Evolutionary conservation across 53 echinoderm and acorn worm genomes (phyloP).

Genomic region (Mesocentrotus franciscanus): DNA sequence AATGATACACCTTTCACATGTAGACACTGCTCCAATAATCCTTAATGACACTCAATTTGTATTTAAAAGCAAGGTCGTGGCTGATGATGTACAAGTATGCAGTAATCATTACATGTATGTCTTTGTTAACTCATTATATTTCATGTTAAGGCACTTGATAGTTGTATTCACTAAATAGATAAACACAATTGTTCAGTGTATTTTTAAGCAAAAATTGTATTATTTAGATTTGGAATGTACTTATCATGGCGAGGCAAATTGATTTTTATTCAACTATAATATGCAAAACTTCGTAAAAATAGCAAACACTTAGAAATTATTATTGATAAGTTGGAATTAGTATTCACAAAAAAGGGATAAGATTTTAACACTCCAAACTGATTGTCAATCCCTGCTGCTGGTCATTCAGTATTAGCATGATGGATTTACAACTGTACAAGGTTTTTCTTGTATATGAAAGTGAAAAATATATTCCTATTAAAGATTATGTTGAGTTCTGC

Average conservation of each 20-base stretch:
- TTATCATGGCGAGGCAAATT: background rate
- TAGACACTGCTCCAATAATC: too few relatives aligned
- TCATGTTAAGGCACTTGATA: background rate
- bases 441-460: background rate
- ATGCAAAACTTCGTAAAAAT: background rate
- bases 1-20: background rate
- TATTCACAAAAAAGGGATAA: background rate
- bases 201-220: background rate
- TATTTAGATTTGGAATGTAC: background rate
- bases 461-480: background rate
- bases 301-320: background rate
- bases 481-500: too few relatives aligned
- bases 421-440: background rate
- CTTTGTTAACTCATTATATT: background rate
- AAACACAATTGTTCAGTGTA: background rate
- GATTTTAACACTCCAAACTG: background rate
- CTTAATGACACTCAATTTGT: too few relatives aligned
- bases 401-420: background rate
- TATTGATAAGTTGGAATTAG: background rate
- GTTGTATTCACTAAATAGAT: constrained; percentile 6
- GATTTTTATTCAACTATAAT: background rate
- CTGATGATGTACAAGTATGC: too few relatives aligned
- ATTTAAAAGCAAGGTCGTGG: too few relatives aligned
- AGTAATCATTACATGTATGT: too few relatives aligned
- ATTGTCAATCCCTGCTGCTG: background rate